Evolutionary conservation across 53 echinoderm and acorn worm genomes (phyloP), one percentile per base, ranked within the genome.

Genomic region (Crossaster papposus): DNA sequence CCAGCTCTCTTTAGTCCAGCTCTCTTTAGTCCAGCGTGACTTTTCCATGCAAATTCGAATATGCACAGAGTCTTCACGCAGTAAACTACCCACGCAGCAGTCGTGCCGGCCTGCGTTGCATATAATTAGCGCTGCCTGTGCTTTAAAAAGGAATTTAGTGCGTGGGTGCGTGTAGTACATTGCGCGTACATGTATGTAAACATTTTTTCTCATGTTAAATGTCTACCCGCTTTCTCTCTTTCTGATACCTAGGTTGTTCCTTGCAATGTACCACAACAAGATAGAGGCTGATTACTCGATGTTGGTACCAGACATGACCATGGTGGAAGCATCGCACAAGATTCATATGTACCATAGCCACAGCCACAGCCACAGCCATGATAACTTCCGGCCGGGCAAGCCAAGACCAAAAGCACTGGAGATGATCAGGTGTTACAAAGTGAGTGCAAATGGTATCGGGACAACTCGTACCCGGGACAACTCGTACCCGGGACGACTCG

Each of bases 351-450:
- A 1, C 0, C 44, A 44, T 58, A 30, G 58, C 9, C 62, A 75
- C 18, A 55, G 55, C 11, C 36, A 73, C 35, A 33, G 17, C 8
- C 36, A 33, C 35, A 50, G 51, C 32, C 78, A 78, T 0, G 33
- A 17, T 22, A 58, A 22, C 77, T 87, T 87, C 77, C 55, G 87
- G 35, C 87, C 87, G 22, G 77, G 77, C 35, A 87, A 87, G 77
- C 76, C 87, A 1, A 31, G 87, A 58, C 87, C 87, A 2, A 32
- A 17, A 30, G 87, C 87, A 1, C 77, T 87, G 36, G 75, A 87
- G 33, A 84, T 84, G 84, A 51, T 84, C 2, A 74, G 28, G 36
- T 36, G 35, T 31, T 33, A 36, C 75, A 74, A 74, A 22, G 75
- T 36, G 33, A 74, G 33, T 74, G 13, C 15, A 74, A 17, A 14